Percentiles rank a stretch among this genome's conserved stretches.
Conservation (phyloP, 2,797 vertebrate genomes). For the Cirrhinus molitorella region DNA sequence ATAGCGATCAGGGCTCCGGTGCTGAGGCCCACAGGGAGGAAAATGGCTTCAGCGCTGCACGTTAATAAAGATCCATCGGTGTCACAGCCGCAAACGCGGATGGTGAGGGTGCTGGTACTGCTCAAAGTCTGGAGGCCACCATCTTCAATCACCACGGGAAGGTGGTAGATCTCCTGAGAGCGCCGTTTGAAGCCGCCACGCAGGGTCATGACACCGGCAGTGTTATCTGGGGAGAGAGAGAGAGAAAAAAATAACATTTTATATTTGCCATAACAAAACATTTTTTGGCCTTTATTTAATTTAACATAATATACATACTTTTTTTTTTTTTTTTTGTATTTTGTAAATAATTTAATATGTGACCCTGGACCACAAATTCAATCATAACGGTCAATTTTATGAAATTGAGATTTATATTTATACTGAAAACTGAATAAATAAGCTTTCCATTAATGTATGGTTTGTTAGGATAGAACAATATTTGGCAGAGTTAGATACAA, state of each 20-base stretch:
- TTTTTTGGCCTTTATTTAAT: background rate
- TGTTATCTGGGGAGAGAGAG: conserved; percentile 85
- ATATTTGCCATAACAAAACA: conserved; percentile 20
- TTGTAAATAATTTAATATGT: too few species aligned
- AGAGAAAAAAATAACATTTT: background rate
- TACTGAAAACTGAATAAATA: too few species aligned
- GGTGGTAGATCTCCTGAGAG: conserved; percentile 89
- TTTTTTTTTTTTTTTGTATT: too few species aligned
- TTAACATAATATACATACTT: too few species aligned
- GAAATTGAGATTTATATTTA: too few species aligned
- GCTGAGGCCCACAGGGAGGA: conserved; percentile 95
- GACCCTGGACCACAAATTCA: too few species aligned
- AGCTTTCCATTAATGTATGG: too few species aligned
- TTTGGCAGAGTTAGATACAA: too few species aligned
- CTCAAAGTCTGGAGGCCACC: conserved; percentile 93
- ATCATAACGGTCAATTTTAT: too few species aligned
- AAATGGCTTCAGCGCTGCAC: conserved; percentile 95
- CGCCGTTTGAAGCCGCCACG: conserved; percentile 90
- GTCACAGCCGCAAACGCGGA: conserved; percentile 94
- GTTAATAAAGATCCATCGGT: conserved; percentile 90
- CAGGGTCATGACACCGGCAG: conserved; percentile 91
- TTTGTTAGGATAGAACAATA: too few species aligned
- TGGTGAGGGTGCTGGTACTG: conserved; percentile 95
- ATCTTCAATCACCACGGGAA: conserved; percentile 92
- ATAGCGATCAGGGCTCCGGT: conserved; percentile 96